Evolutionary conservation across 2,113 vertebrate genomes (phyloP).

Genomic region (Falco punctatus): DNA sequence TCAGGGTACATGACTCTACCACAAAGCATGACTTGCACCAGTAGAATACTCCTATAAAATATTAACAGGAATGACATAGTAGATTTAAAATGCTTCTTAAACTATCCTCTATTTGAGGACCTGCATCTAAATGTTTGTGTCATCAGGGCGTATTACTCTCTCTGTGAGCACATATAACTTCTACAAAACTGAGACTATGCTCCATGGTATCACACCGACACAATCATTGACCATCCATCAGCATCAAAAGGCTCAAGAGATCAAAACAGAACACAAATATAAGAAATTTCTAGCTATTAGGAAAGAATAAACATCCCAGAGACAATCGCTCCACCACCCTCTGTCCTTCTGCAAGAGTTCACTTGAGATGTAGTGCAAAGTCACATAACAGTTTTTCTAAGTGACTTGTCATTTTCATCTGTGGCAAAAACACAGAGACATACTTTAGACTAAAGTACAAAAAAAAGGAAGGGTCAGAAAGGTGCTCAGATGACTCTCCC

Average conservation of each 20-base stretch:
- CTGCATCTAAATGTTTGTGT: neutral
- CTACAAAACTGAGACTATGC: neutral
- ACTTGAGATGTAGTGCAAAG: neutral
- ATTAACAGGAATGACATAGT: neutral
- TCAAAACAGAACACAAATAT: neutral
- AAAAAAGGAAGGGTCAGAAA: neutral
- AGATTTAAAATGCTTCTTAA: neutral
- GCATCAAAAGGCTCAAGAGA: neutral
- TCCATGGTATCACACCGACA: neutral
- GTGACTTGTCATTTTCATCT: neutral
- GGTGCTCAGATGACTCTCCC: neutral
- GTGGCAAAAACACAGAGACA: neutral
- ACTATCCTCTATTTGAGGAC: neutral
- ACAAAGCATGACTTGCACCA: neutral
- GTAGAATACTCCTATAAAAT: neutral
- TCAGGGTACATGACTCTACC: neutral
- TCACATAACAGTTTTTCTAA: neutral
- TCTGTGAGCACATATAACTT: neutral
- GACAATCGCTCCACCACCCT: neutral
- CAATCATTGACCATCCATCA: neutral
- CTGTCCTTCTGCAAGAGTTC: neutral
- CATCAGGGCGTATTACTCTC: neutral
- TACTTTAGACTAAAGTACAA: neutral
- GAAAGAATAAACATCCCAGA: neutral
- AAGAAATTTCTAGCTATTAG: neutral